phyloP scores from a whole-genome alignment of 2,888 invertebrate genomes.

The Tigriopus californicus region DNA sequence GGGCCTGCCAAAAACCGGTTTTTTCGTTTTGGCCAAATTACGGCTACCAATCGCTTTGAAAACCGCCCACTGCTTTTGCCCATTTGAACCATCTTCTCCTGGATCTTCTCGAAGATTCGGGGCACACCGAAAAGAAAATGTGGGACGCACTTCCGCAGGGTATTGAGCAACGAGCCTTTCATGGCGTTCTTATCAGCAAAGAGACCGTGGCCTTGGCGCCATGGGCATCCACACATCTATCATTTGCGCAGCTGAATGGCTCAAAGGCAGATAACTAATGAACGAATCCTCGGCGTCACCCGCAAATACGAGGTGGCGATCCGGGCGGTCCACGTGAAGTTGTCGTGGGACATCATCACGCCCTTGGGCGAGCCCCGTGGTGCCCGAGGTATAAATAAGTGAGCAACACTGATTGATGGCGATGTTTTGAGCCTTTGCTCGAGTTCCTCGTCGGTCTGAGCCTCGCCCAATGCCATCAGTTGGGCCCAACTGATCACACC shows the following conservation, averaged over 20 bases:
- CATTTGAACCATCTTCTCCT: constrained; percentile 60
- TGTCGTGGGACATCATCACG: constrained; percentile 82
- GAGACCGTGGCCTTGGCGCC: constrained; percentile 45
- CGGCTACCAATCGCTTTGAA: constrained; percentile 52
- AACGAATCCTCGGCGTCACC: constrained; percentile 38
- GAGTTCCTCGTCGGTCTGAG: constrained; percentile 46
- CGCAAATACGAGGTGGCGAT: constrained; percentile 37
- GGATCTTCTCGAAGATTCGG: constrained; percentile 80
- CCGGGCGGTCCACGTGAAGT: constrained; percentile 49
- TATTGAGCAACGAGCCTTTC: constrained; percentile 54
- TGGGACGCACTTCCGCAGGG: constrained; percentile 54
- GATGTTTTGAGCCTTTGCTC: constrained; percentile 46
- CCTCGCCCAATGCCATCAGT: constrained; percentile 49
- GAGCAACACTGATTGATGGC: constrained; percentile 66
- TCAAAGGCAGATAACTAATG: constrained; percentile 66
- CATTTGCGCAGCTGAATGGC: constrained; percentile 73
- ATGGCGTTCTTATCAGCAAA: constrained; percentile 82
- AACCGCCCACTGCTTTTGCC: constrained; percentile 43
- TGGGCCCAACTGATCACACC: constrained; percentile 48
- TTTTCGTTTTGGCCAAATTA: constrained; percentile 59
- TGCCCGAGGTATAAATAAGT: constrained; percentile 70
- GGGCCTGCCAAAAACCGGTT: constrained; percentile 48
- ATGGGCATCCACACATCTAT: constrained; percentile 55
- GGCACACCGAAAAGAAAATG: constrained; percentile 73
- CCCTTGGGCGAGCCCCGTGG: constrained; percentile 75